phyloP scores from a whole-genome alignment of 2,113 vertebrate species.

The Notothenia rossii region DNA sequence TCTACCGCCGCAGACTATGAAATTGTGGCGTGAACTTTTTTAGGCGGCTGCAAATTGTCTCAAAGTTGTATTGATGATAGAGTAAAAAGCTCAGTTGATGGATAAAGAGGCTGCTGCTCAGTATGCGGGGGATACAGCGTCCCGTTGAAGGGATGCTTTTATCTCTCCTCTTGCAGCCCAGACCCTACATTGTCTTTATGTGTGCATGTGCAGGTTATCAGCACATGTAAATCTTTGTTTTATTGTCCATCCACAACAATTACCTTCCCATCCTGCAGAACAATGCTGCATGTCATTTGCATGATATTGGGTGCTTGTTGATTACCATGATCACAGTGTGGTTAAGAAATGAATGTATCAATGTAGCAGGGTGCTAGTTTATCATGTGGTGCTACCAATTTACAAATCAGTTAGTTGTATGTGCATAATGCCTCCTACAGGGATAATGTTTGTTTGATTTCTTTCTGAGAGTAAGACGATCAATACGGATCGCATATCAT shows the following conservation, averaged over 20 bases:
- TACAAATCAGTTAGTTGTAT: background rate
- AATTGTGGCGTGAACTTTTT: conserved; percentile 59
- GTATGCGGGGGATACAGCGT: conserved; percentile 56
- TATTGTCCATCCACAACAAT: conserved; percentile 43
- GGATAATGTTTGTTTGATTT: background rate
- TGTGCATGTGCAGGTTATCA: conserved; percentile 52
- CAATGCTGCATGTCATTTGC: conserved; percentile 24
- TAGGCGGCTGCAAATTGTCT: conserved; percentile 62
- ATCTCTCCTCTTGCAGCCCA: conserved; percentile 57
- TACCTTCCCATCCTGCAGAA: background rate
- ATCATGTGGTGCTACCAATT: background rate
- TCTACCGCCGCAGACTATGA: conserved; percentile 61
- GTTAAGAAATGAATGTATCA: conserved; percentile 9
- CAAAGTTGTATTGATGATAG: conserved; percentile 71
- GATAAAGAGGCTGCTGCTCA: conserved; percentile 67
- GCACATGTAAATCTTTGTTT: conserved; percentile 61
- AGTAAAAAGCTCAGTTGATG: conserved; percentile 52
- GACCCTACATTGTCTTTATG: conserved; percentile 53
- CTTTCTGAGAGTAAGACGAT: background rate
- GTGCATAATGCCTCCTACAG: background rate
- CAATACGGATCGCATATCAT: too few relatives aligned
- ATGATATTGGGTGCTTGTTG: background rate
- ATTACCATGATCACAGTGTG: conserved; percentile 3
- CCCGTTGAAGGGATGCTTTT: conserved; percentile 62
- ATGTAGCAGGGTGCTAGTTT: background rate